Conservation (phyloP, 2,797 vertebrate genomes). For the Triplophysa bombifrons region DNA sequence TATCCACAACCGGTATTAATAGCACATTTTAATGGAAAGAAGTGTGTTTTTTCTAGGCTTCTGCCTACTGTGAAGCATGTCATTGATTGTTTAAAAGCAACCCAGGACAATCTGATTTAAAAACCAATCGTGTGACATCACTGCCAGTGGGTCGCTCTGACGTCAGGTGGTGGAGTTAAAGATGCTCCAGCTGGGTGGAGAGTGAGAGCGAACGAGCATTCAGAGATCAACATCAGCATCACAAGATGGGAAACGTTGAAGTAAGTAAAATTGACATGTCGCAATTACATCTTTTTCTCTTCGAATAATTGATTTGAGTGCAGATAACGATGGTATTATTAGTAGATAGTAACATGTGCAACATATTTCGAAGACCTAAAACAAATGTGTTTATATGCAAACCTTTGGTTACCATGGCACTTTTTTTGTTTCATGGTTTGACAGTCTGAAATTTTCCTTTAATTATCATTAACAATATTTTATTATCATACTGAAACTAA, state of each 20-base stretch:
- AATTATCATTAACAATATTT: neutral
- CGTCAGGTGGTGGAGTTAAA: slow-evolving; percentile 37
- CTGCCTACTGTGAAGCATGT: neutral
- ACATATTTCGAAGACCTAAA: neutral
- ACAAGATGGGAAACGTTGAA: slow-evolving; percentile 78
- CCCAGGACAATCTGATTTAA: neutral
- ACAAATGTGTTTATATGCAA: neutral
- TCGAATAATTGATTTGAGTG: neutral
- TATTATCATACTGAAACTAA: neutral
- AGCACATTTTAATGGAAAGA: neutral
- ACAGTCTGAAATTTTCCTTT: neutral
- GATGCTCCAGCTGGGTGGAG: slow-evolving; percentile 1
- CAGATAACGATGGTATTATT: neutral
- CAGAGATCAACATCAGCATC: slow-evolving; percentile 13
- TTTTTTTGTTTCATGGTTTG: neutral
- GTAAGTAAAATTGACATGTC: slow-evolving; percentile 61
- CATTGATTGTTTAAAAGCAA: neutral
- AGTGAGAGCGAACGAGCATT: neutral
- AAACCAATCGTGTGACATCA: neutral
- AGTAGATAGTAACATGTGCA: neutral
- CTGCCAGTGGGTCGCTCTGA: slow-evolving; percentile 14
- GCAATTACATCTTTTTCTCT: neutral
- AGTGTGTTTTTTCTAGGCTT: neutral
- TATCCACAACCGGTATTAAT: neutral
- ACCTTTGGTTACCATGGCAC: neutral